Base-by-base conservation (phyloP, 2,113 vertebrate species). In the Anas platyrhynchos region DNA sequence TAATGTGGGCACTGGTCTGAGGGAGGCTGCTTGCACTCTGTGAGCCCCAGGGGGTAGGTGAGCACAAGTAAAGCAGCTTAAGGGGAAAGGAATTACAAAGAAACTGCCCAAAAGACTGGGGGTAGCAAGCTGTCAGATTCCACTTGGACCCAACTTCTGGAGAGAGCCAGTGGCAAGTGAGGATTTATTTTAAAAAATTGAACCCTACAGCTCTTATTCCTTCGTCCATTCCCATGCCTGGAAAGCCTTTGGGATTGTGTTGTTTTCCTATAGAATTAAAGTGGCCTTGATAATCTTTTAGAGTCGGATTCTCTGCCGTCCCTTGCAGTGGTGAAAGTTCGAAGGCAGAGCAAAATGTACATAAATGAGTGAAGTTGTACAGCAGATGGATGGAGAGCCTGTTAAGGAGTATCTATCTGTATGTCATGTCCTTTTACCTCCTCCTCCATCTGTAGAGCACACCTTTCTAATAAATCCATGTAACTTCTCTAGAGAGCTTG, bases 1-100 rank as follows among this genome's bases (percentile, higher is more conserved):
- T 96, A 92, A 93, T 55, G 74, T 93, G 94, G 92, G 91, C 91
- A 32, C 29, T 87, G 91, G 88, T 84, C 80, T 86, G 88, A 84
- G 87, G 96, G 83, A 80, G 95, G 85, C 79, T 96, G 90, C 91
- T 86, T 96, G 85, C 91, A 61, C 72, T 86, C 71, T 78, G 67
- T 11, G 72, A 91, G 88, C 94, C 94, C 92, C 93, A 91, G 92
- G 96, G 90, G 93, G 93, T 93, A 95, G 86, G 93, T 91, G 89
- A 95, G 78, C 92, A 61, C 74, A 77, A 76, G 93, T 65, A 94
- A 94, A 92, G 83, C 81, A 74, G 92, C 83, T 97, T 93, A 96
- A 95, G 46, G 88, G 41, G 1, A 91, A 83, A 71, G 77, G 86
- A 95, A 95, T 95, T 87, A 92, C 91, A 93, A 97, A 97, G 88